Evolutionary conservation across 2,797 vertebrate species (phyloP).

Genomic region (Coregonus suidteri): DNA sequence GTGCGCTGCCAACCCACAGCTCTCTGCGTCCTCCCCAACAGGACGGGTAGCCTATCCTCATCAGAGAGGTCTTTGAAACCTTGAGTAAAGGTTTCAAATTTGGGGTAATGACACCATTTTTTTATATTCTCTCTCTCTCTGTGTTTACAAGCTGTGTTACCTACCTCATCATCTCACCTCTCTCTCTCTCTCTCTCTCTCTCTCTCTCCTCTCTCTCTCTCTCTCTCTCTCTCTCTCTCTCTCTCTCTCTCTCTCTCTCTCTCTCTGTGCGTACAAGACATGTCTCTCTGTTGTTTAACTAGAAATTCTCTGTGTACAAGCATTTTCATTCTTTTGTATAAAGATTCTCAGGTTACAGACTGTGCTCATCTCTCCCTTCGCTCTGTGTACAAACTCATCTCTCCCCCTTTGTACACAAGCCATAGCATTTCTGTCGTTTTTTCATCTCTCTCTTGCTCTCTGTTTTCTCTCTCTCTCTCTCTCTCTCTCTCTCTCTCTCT

Average conservation of each 20-base stretch:
- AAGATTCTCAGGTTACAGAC: too few species aligned
- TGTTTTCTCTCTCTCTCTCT: not conserved
- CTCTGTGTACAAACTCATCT: not conserved
- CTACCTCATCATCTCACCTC: not conserved
- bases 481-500: not conserved
- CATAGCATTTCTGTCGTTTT: too few species aligned
- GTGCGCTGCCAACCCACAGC: too few species aligned
- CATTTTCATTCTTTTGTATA: too few species aligned
- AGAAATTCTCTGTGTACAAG: too few species aligned
- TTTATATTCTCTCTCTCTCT: not conserved
- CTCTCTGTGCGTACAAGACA: conserved; percentile 44
- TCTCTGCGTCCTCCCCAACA: too few species aligned
- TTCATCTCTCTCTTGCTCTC: conserved; percentile 24
- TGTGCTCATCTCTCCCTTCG: not conserved
- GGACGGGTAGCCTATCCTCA: too few species aligned
- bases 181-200: conserved; percentile 20
- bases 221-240: conserved; percentile 35
- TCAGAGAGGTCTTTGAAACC: too few species aligned
- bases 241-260: conserved; percentile 33
- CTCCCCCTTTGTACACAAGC: not conserved
- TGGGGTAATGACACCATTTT: too few species aligned
- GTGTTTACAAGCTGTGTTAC: too few species aligned
- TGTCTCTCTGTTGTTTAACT: too few species aligned
- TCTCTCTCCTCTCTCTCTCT: conserved; percentile 28
- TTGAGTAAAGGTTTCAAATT: too few species aligned